These are phyloP conservation scores for Pangasius djambal DNA, from an alignment of 2,797 vertebrate genomes.

Conservation along the genomic window DNA sequence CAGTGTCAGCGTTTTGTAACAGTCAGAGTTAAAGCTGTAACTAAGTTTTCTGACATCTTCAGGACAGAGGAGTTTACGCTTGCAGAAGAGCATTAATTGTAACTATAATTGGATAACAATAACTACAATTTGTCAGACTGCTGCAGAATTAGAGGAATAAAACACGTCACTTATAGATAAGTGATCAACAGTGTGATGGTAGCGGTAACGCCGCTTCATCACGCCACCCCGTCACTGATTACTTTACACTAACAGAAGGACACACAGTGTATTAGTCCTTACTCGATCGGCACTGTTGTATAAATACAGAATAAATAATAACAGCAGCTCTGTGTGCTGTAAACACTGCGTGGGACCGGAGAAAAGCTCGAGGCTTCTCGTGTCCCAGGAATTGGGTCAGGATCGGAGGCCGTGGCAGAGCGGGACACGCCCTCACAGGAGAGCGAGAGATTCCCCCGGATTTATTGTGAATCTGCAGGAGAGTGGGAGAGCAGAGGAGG, in stretches of 20 bases:
- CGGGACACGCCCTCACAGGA: slow-evolving; percentile 52
- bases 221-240: background rate
- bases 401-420: slow-evolving; percentile 29
- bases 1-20: background rate
- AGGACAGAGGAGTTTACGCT: background rate
- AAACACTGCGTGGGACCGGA: slow-evolving; percentile 13
- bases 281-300: background rate
- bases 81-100: background rate
- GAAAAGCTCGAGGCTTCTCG: slow-evolving; percentile 28
- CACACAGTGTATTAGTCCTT: background rate
- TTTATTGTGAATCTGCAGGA: slow-evolving; percentile 62
- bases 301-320: background rate
- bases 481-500: slow-evolving; percentile 64
- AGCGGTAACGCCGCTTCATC: background rate
- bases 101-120: background rate
- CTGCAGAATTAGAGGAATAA: background rate
- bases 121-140: background rate
- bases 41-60: background rate
- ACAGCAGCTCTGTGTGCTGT: slow-evolving; percentile 5
- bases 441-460: slow-evolving; percentile 56
- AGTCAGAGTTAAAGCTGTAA: background rate
- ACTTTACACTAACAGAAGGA: background rate
- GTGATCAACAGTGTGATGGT: background rate
- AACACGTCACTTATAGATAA: background rate
- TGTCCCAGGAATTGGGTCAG: slow-evolving; percentile 43